These are phyloP conservation scores for Tortrix viridana DNA, from an alignment of 2,888 invertebrate genomes.

Conservation along the genomic window DNA sequence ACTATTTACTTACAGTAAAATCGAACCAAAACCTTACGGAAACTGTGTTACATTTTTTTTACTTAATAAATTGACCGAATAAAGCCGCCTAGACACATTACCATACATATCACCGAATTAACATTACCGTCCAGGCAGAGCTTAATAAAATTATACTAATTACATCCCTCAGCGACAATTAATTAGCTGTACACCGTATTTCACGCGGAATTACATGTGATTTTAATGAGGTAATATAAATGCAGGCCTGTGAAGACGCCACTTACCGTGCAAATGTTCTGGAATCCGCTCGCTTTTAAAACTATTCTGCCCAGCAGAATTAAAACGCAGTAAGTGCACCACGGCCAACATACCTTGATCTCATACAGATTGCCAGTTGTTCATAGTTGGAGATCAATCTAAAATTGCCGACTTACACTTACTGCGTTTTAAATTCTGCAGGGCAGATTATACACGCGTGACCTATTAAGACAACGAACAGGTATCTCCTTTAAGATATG, in stretches of 20 bases:
- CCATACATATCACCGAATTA: slow-evolving; percentile 30
- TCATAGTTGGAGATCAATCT: too few species aligned
- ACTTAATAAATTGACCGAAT: neutral
- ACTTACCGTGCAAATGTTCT: slow-evolving; percentile 13
- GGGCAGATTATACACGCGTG: too few species aligned
- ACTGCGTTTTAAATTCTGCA: too few species aligned
- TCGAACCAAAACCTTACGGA: neutral
- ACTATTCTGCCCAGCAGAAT: too few species aligned
- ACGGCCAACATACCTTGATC: too few species aligned
- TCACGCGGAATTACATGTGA: slow-evolving; percentile 37
- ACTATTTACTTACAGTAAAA: too few species aligned
- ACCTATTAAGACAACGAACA: too few species aligned
- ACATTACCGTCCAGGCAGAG: slow-evolving; percentile 12
- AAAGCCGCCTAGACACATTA: slow-evolving; percentile 13
- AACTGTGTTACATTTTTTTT: neutral
- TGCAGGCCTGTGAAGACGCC: slow-evolving; percentile 13
- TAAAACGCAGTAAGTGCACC: too few species aligned
- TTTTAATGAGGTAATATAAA: slow-evolving; percentile 38
- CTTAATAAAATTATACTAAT: slow-evolving; percentile 24
- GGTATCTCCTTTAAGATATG: too few species aligned
- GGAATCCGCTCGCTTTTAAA: neutral
- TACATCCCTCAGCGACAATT: slow-evolving; percentile 33
- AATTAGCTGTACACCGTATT: slow-evolving; percentile 30
- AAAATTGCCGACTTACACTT: too few species aligned
- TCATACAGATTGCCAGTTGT: too few species aligned